Evolutionary conservation across 2,888 invertebrate genomes (phyloP), one percentile per base, ranked within the genome.

Genomic region (Lasioglossum vierecki): DNA sequence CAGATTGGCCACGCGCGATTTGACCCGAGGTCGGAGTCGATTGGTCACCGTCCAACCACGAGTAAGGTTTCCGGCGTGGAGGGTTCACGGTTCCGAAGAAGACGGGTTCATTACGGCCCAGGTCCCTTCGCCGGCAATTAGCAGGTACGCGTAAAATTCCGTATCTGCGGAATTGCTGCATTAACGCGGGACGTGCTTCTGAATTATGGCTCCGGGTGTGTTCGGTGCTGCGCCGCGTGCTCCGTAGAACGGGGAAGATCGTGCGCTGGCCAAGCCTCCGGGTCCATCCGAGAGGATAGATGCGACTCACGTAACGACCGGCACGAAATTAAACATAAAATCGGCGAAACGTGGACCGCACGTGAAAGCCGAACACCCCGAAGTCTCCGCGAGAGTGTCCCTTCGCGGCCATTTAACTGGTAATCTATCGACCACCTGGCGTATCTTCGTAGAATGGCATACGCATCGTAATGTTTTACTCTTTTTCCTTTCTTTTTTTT

Each of bases 81-180:
- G 68, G 22, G 15, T 18, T 26, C 46, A 46, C 46, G 41, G 13
- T 46, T 30, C 46, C 49, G 49, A 72, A 22, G 72, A 49, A 22
- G n/a, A 26, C 70, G 18, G 60, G 60, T 71, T 82, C 78, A 72
- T 76, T 76, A 80, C 70, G 73, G 73, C 73, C 13, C 13, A 15
- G 60, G 60, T 63, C 60, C 60, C 13, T 63, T 30, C 70, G 49
- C 72, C 70, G 41, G 87, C 86, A 90, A 91, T 91, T 91, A 91
- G 84, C 89, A 83, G 66, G 57, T 72, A 72, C 80, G 74, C 79
- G 82, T 85, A 84, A 87, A 89, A 88, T 89, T 89, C 88, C 85
- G 85, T 88, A 86, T 91, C 88, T 88, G 85, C 86, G 85, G 87
- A 90, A 91, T 89, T 87, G 85, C 88, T 88, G 84, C 88, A 89